Conservation (phyloP, 2,797 vertebrate genomes). For the Fratercula arctica region DNA sequence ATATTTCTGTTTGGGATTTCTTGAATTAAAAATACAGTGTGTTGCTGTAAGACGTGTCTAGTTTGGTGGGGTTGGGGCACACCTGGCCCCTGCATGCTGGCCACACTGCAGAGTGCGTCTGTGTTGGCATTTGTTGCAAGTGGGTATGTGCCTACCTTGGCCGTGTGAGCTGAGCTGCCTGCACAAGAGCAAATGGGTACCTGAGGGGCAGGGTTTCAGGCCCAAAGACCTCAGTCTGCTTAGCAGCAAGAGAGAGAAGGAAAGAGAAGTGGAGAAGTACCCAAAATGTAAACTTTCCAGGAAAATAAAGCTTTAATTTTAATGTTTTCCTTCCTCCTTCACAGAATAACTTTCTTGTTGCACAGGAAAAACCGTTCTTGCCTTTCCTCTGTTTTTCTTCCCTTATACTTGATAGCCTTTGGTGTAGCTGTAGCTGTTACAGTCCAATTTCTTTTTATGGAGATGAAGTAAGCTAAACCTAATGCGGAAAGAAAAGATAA, state of each 20-base stretch:
- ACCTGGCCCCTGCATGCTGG: accelerated
- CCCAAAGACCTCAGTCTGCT: background rate
- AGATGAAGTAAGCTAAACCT: background rate
- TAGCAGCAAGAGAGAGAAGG: background rate
- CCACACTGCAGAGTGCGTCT: accelerated
- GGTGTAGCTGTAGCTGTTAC: background rate
- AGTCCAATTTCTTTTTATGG: background rate
- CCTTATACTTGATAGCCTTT: background rate
- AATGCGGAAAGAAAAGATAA: background rate
- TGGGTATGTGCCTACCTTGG: background rate
- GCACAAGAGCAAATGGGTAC: background rate
- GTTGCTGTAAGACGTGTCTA: background rate
- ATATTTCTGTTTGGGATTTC: background rate
- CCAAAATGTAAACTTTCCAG: background rate
- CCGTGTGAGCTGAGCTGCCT: background rate
- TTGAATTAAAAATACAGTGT: background rate
- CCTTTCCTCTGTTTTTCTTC: background rate
- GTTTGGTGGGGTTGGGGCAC: background rate
- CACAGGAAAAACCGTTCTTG: background rate
- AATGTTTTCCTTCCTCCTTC: background rate
- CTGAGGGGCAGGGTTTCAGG: background rate
- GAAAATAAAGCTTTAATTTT: background rate
- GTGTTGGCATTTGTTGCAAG: background rate
- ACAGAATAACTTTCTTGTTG: background rate
- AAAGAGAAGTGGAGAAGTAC: background rate